These are phyloP conservation scores for Drosophila ananassae DNA, from an alignment of 1,140 invertebrate species.

Conservation along the genomic window DNA sequence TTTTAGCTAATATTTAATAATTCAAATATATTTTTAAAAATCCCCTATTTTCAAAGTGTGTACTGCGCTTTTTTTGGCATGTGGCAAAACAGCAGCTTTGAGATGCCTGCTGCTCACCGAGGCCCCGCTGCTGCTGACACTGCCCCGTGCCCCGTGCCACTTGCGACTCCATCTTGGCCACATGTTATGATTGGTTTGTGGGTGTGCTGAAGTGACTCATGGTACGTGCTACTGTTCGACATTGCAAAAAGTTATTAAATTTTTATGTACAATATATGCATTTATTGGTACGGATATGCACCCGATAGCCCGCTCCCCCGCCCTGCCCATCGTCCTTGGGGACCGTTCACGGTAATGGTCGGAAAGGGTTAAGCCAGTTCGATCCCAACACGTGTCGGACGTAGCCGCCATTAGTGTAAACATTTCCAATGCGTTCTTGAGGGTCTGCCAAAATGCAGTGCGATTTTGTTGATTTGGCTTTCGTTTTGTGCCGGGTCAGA, in stretches of 20 bases:
- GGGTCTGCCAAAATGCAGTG: constrained; percentile 62
- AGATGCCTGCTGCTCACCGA: constrained; percentile 11
- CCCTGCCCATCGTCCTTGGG: constrained; percentile 12
- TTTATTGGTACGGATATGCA: constrained; percentile 29
- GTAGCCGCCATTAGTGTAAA: constrained; percentile 71
- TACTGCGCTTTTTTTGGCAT: constrained; percentile 3
- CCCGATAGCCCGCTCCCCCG: not conserved
- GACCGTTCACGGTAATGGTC: constrained; percentile 27
- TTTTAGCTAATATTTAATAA: too few species aligned
- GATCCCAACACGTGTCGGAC: constrained; percentile 62
- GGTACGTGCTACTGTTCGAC: constrained; percentile 75
- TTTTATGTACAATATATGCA: constrained; percentile 60
- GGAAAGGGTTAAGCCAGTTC: constrained; percentile 37
- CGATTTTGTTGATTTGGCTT: constrained; percentile 28
- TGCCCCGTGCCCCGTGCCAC: constrained; percentile 1
- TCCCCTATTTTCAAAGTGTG: not conserved
- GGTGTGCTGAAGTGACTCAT: constrained; percentile 66
- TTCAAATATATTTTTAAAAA: not conserved
- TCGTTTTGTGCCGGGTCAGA: constrained; percentile 43
- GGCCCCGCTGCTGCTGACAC: not conserved
- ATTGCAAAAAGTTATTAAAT: constrained; percentile 70
- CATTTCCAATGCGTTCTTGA: constrained; percentile 67
- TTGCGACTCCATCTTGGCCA: constrained; percentile 66
- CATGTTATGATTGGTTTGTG: constrained; percentile 76
- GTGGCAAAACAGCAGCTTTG: constrained; percentile 20